A percentile compares a stretch with the other conserved stretches of the same genome.
Conservation (phyloP, 2,113 vertebrate species). For the Nipponia nippon region DNA sequence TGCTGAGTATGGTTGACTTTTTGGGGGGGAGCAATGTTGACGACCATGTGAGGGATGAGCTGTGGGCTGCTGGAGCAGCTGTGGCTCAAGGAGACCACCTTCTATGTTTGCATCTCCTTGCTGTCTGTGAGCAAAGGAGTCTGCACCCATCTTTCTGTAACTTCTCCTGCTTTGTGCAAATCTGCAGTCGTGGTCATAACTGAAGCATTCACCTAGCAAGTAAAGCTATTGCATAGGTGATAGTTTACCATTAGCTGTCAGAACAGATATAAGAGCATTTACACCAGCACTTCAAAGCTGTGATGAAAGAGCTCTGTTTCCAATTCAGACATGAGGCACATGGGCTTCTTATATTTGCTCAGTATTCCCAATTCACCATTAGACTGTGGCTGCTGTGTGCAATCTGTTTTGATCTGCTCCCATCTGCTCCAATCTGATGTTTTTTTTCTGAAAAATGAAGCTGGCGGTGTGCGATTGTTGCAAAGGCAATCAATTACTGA, state of each 20-base stretch:
- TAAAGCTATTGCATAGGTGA: neutral
- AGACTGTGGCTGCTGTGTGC: neutral
- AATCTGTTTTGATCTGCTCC: slow-evolving; percentile 59
- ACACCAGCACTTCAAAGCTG: slow-evolving; percentile 1
- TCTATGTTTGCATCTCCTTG: neutral
- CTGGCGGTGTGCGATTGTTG: neutral
- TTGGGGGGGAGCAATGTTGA: accelerated
- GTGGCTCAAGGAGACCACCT: accelerated
- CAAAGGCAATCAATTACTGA: slow-evolving; percentile 35
- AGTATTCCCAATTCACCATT: neutral
- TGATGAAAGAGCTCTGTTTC: neutral
- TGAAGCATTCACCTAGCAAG: neutral
- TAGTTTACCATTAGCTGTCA: neutral
- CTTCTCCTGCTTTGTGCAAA: neutral
- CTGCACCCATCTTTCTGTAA: neutral
- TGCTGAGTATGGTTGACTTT: accelerated
- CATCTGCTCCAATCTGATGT: slow-evolving; percentile 21
- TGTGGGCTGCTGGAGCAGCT: neutral
- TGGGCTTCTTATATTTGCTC: neutral
- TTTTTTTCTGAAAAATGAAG: slow-evolving; percentile 30
- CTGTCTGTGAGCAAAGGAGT: neutral
- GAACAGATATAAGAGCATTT: neutral
- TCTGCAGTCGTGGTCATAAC: neutral
- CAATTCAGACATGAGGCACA: neutral
- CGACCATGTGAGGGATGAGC: neutral